Base-by-base conservation (phyloP, 2,797 vertebrate species). In the Sebastes jordani region DNA sequence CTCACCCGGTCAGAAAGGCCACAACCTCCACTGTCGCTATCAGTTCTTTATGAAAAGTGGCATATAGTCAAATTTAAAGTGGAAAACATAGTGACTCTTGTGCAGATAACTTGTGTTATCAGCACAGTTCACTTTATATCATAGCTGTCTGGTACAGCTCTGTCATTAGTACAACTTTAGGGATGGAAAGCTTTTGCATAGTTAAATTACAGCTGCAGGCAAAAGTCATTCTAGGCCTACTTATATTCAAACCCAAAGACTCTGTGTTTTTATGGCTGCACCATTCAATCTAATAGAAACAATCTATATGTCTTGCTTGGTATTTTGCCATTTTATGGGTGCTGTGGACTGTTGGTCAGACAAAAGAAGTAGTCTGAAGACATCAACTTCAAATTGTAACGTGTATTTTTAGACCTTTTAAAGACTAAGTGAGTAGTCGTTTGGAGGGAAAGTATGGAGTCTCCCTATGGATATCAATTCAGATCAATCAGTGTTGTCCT, bases 11-110 rank as follows among this genome's bases (percentile, higher is more conserved):
- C 18, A 27, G 16, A 29, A 6, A 69, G 55, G 22, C 54, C 63
- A 38, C 8, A 49, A n/a, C 2, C n/a, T 32, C 23, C 32, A 55
- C 18, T 29, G 25, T 13, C 2, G 8, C 76, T 86, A 86, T 91
- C 88, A 23, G 56, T 25, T 58, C 25, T 63, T 56, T 49, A 89
- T 81, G 76, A 54, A 86, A 89, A 83, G 42, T 27, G 5, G 4
- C 34, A 13, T 7, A 22, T 42, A 16, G 71, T 85, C 49, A 83
- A 78, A 81, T 75, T 34, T 59, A 62, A 69, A 83, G 34, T 32
- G 10, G 7, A 32, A 42, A 61, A 55, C 25, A 42, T 42, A 69
- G 49, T 23, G 6, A 42, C 34, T 60, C 23, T 2, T 32, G 49
- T 82, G 60, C 38, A 46, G 38, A 9, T 59, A 16, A 56, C 29